A percentile compares a stretch with the other conserved stretches of the same genome.
These are phyloP conservation scores for Peromyscus melanophrys DNA, from an alignment of 2,797 vertebrate species.

Conservation along the genomic window DNA sequence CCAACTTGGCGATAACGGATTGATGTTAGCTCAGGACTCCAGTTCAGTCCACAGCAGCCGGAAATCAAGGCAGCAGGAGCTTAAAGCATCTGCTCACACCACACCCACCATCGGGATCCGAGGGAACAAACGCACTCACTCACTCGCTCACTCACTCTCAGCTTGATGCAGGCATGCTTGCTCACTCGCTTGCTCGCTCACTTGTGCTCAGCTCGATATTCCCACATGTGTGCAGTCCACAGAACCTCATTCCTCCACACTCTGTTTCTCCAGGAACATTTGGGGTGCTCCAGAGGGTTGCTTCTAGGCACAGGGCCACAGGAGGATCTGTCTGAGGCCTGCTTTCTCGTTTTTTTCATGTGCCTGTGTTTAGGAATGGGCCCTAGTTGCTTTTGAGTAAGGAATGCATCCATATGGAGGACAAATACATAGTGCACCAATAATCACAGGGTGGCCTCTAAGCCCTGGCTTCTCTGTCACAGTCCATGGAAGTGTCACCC, in stretches of 20 bases:
- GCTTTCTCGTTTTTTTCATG: neutral
- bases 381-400: slow-evolving; percentile 31
- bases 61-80: neutral
- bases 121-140: neutral
- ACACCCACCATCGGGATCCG: neutral
- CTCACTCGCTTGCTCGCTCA: too few relatives aligned
- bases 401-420: neutral
- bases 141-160: neutral
- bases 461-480: neutral
- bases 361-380: neutral
- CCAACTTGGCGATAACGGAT: neutral
- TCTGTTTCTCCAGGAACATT: neutral
- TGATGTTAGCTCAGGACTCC: neutral
- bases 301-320: neutral
- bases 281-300: neutral
- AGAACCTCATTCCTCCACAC: neutral
- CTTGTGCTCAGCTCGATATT: neutral
- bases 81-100: neutral
- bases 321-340: neutral
- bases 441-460: neutral
- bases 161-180: neutral
- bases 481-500: neutral
- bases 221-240: neutral
- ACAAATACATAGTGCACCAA: neutral
- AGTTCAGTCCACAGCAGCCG: neutral